Percentiles rank a stretch among this genome's conserved stretches.
Conservation (phyloP, 2,797 vertebrate genomes). For the Coendou prehensilis region DNA sequence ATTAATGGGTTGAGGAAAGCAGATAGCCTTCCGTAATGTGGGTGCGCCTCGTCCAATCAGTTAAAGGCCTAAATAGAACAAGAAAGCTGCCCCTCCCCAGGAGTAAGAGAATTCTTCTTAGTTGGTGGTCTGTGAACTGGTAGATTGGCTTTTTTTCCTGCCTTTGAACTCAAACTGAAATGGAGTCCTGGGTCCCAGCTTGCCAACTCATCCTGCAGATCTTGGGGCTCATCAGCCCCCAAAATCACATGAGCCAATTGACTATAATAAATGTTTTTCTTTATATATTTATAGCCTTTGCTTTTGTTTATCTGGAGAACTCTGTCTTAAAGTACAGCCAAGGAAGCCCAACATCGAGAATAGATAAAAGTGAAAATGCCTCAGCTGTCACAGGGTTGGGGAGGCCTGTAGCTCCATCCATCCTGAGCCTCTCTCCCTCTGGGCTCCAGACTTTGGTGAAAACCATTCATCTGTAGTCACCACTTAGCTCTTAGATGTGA, state of each 20-base stretch:
- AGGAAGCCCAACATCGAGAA: neutral
- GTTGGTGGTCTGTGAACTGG: constrained; percentile 5
- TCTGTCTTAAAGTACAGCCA: neutral
- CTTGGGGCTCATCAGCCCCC: neutral
- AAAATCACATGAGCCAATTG: neutral
- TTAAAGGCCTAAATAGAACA: neutral
- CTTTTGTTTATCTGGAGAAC: constrained; percentile 22
- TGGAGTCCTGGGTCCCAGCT: neutral
- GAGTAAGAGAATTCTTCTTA: constrained; percentile 36
- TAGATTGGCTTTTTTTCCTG: neutral
- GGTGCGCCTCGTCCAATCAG: neutral
- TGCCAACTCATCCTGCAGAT: neutral
- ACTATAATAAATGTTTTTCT: neutral
- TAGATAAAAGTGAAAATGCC: constrained; percentile 25
- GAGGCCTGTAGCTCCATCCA: neutral
- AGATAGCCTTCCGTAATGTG: neutral
- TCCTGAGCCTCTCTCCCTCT: neutral
- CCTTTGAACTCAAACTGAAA: constrained; percentile 8
- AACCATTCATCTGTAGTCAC: neutral
- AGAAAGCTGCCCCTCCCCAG: neutral
- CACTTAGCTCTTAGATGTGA: constrained; percentile 36
- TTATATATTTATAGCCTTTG: neutral
- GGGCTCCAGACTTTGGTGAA: neutral
- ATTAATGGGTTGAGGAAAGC: constrained; percentile 8
- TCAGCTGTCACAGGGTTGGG: neutral